Evolutionary conservation across 2,888 invertebrate species (phyloP), one percentile per base, ranked within the genome.

Genomic region (Boloria euphrosyne): DNA sequence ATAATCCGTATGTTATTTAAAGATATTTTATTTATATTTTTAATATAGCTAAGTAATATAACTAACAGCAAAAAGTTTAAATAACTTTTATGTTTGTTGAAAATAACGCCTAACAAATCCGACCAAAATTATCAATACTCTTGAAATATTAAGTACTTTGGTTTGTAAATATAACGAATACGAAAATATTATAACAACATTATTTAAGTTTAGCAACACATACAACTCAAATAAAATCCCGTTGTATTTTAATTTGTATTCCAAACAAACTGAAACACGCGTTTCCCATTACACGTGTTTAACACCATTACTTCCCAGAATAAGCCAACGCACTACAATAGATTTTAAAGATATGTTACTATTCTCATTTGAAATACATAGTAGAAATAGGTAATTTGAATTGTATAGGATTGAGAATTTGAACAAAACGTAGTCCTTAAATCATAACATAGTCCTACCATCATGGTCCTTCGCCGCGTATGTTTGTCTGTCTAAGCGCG

Each of bases 251-350:
- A 65, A 69, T 67, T 67, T 67, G 69, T 69, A 62, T 67, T 64
- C 64, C 61, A 67, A 53, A 61, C 64, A 67, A 50, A 62, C 43
- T 51, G 52, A 46, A 62, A 70, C 65, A 65, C 65, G 67, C 62
- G 66, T 63, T 68, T 70, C 60, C 60, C 60, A 65, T 67, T 65
- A 65, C 64, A 67, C 66, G 66, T 57, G 64, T 59, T 65, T 67
- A 70, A 65, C 46, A 67, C 70, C 54, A 65, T 52, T 47, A 49
- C 52, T 70, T 67, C 70, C 62, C 16, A 62, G 70, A 67, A 70
- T 63, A 50, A 64, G 66, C 60, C 66, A 66, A 68, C 55, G 68
- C 60, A 68, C 68, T 55, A 27, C 66, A 68, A 60, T 60, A 68
- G 60, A 63, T 66, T 68, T 68, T 68, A 66, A 66, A 63, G 62